Conservation (phyloP, 1,140 invertebrate genomes). For the Lutraria rhynchaena region DNA sequence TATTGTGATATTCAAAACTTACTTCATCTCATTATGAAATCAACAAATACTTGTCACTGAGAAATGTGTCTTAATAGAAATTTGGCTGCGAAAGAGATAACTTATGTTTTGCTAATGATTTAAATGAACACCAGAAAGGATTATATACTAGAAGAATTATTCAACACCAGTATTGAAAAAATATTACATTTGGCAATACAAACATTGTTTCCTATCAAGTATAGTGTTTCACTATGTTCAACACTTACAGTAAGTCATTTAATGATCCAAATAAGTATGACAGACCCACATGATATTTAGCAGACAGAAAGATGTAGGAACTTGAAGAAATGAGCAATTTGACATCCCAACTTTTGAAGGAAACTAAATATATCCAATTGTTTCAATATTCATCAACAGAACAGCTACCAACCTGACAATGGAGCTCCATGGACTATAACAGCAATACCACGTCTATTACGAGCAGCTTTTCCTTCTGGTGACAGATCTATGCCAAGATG, state of each 20-base stretch:
- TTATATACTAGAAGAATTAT: too few relatives aligned
- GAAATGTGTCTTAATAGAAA: too few relatives aligned
- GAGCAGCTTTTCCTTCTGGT: slow-evolving; percentile 80
- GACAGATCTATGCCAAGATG: slow-evolving; percentile 82
- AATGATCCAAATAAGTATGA: background rate
- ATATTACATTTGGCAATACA: too few relatives aligned
- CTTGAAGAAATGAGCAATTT: background rate
- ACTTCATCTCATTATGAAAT: too few relatives aligned
- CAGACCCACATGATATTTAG: background rate
- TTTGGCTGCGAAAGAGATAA: too few relatives aligned
- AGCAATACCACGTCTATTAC: slow-evolving; percentile 81
- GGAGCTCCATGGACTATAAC: slow-evolving; percentile 82
- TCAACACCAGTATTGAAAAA: too few relatives aligned
- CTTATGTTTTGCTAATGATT: too few relatives aligned
- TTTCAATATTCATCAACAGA: background rate
- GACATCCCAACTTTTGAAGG: background rate
- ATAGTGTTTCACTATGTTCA: too few relatives aligned
- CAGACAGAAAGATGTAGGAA: background rate
- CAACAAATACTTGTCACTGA: too few relatives aligned
- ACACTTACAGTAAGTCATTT: too few relatives aligned
- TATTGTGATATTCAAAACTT: background rate
- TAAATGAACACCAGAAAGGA: too few relatives aligned
- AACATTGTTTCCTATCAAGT: too few relatives aligned
- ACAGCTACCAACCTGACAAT: slow-evolving; percentile 72
- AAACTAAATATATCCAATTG: background rate